phyloP scores from a whole-genome alignment of 2,113 vertebrate genomes.

The Xiphophorus maculatus region DNA sequence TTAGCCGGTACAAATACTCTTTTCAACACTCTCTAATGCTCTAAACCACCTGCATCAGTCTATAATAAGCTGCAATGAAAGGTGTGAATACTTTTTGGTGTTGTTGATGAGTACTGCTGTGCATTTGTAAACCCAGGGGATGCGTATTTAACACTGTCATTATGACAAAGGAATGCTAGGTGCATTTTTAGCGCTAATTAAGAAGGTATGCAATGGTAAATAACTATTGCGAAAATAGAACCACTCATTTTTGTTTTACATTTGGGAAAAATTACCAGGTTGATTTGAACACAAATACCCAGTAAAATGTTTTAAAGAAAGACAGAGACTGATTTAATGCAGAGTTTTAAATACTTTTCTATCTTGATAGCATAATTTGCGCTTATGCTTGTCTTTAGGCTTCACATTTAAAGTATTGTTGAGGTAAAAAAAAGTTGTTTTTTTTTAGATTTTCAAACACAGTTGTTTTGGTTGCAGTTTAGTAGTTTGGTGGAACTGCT shows the following conservation, averaged over 20 bases:
- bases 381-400: neutral
- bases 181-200: neutral
- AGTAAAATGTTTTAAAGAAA: neutral
- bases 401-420: neutral
- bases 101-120: neutral
- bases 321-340: neutral
- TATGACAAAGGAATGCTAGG: neutral
- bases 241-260: neutral
- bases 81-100: neutral
- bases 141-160: neutral
- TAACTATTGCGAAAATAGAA: neutral
- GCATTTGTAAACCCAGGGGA: neutral
- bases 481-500: neutral
- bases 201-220: neutral
- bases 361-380: neutral
- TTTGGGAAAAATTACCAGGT: neutral
- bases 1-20: rapidly evolving
- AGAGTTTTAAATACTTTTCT: neutral
- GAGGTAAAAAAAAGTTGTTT: neutral
- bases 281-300: neutral
- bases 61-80: neutral
- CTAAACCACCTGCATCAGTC: neutral
- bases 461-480: neutral
- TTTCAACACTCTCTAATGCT: neutral
- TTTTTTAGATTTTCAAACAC: neutral